Conservation (phyloP, 2,888 invertebrate species). For the Chymomyza fuscimana region DNA sequence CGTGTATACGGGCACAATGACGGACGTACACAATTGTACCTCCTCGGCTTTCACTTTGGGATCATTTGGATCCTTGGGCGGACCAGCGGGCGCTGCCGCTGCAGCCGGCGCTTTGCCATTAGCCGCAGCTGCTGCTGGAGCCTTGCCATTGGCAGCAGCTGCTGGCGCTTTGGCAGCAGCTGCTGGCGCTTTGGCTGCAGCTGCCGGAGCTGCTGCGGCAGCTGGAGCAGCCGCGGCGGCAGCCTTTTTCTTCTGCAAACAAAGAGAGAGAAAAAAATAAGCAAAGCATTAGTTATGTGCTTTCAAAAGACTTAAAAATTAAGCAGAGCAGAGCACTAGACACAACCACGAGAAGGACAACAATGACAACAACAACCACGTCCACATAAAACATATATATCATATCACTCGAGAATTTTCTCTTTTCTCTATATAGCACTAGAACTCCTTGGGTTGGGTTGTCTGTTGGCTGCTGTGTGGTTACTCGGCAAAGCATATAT, state of each 20-base stretch:
- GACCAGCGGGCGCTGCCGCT: slow-evolving; percentile 67
- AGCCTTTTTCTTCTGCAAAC: slow-evolving; percentile 73
- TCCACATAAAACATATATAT: neutral
- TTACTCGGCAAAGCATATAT: neutral
- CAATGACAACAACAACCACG: slow-evolving; percentile 22
- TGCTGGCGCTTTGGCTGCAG: slow-evolving; percentile 46
- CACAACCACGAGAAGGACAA: neutral
- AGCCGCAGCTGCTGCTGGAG: slow-evolving; percentile 49
- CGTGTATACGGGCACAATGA: slow-evolving; percentile 28
- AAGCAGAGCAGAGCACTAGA: neutral
- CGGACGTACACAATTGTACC: slow-evolving; percentile 75
- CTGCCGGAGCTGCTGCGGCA: slow-evolving; percentile 43
- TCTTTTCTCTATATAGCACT: neutral
- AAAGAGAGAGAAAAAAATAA: neutral
- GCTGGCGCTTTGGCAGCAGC: slow-evolving; percentile 38
- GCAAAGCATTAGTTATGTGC: neutral
- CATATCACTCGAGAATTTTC: neutral
- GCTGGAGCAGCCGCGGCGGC: slow-evolving; percentile 6
- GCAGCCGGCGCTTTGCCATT: slow-evolving; percentile 51
- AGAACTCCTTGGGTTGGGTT: neutral
- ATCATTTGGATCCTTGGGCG: slow-evolving; percentile 76
- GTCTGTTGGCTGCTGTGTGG: neutral
- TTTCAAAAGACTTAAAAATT: neutral
- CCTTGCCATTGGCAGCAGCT: slow-evolving; percentile 47
- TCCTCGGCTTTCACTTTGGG: slow-evolving; percentile 76